Evolutionary conservation across 2,888 invertebrate species (phyloP).

Genomic region (Xylocampa areola): DNA sequence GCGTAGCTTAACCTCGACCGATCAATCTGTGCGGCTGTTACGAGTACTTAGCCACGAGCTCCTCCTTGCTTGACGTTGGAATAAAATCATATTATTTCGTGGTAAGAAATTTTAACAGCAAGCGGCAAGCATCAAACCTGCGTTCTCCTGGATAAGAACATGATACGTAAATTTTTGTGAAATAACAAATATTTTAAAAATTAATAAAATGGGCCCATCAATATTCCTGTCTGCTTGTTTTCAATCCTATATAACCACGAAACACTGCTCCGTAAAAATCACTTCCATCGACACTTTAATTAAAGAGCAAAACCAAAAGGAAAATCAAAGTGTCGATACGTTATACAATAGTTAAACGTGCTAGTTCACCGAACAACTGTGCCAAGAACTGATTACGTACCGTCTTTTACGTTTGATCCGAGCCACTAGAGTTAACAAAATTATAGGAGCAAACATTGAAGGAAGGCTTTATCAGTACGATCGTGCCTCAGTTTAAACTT

Average conservation of each 20-base stretch:
- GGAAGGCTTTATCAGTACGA: conserved; percentile 73
- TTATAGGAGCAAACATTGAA: conserved; percentile 70
- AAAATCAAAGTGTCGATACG: too few species aligned
- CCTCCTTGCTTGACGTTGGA: too few species aligned
- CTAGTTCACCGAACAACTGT: conserved; percentile 12
- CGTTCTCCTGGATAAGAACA: too few species aligned
- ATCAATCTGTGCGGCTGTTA: too few species aligned
- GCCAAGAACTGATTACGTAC: conserved; percentile 49
- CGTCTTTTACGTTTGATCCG: conserved; percentile 54
- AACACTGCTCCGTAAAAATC: conserved; percentile 10
- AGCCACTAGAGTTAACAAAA: conserved; percentile 67
- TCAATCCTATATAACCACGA: conserved; percentile 4
- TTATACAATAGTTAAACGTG: conserved; percentile 14
- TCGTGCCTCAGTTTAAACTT: conserved; percentile 76
- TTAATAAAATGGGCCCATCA: too few species aligned
- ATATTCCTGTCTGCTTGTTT: background rate
- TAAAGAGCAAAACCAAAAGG: conserved; percentile 17
- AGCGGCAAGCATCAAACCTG: too few species aligned
- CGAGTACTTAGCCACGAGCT: too few species aligned
- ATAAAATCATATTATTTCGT: too few species aligned
- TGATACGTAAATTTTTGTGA: too few species aligned
- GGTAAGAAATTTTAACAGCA: too few species aligned
- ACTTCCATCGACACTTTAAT: conserved; percentile 27
- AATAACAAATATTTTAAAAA: too few species aligned
- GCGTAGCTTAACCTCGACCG: too few species aligned